Conservation (phyloP, 2,888 invertebrate species). For the Andrena camellia region DNA sequence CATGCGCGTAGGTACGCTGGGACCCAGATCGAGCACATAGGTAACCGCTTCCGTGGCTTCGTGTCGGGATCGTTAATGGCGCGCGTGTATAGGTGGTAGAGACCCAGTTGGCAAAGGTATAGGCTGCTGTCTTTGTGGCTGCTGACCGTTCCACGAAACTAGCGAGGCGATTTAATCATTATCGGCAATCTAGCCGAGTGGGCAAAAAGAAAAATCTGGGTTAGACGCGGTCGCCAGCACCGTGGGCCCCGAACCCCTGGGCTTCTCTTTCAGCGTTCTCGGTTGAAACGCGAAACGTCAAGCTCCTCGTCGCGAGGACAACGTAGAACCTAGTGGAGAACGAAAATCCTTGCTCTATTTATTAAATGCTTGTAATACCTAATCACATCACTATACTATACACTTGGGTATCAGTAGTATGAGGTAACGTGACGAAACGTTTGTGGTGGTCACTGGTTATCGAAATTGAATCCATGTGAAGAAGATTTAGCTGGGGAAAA, state of each 20-base stretch:
- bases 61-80: conserved; percentile 45
- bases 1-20: not conserved
- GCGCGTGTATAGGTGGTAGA: conserved; percentile 36
- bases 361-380: too few species aligned
- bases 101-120: conserved; percentile 55
- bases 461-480: too few species aligned
- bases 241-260: conserved; percentile 6
- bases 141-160: conserved; percentile 72
- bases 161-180: conserved; percentile 77
- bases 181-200: conserved; percentile 77
- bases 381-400: too few species aligned
- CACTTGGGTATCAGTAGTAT: too few species aligned
- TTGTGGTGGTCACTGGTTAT: too few species aligned
- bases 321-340: not conserved
- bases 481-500: too few species aligned
- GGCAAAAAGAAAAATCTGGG: conserved; percentile 78
- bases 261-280: conserved; percentile 49
- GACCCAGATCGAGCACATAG: conserved; percentile 18
- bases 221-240: conserved; percentile 56
- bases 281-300: conserved; percentile 28
- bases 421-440: too few species aligned
- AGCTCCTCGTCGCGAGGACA: not conserved
- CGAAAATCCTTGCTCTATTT: not conserved
- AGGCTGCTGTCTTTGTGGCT: conserved; percentile 44
- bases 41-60: conserved; percentile 26